phyloP scores from a whole-genome alignment of 2,797 vertebrate genomes.

The Oceanodroma leucorhoa region DNA sequence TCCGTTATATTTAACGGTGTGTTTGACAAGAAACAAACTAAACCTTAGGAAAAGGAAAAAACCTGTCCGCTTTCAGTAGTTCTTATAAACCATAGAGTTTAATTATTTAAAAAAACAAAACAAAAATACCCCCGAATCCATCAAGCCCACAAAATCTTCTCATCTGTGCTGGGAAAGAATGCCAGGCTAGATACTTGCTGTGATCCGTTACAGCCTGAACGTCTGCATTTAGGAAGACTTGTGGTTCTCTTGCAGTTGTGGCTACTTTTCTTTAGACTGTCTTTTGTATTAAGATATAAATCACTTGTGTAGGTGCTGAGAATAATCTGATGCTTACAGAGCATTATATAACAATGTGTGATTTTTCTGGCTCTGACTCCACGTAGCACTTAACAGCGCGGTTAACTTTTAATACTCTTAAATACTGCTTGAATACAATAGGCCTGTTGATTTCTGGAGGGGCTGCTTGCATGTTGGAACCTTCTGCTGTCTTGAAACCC shows the following conservation, averaged over 20 bases:
- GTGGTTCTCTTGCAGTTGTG: background rate
- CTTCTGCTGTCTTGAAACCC: background rate
- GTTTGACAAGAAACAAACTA: background rate
- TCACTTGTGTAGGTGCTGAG: background rate
- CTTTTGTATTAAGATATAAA: background rate
- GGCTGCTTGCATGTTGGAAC: background rate
- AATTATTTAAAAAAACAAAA: background rate
- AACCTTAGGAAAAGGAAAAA: background rate
- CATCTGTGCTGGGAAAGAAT: background rate
- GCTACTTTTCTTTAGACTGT: background rate
- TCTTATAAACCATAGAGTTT: background rate
- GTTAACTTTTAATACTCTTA: background rate
- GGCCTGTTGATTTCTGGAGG: background rate
- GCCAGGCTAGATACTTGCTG: background rate
- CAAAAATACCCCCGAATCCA: background rate
- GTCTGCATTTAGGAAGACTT: background rate
- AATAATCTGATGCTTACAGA: background rate
- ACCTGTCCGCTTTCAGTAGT: background rate
- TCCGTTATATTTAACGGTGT: background rate
- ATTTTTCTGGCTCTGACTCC: background rate
- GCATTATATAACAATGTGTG: background rate
- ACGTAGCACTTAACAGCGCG: rapidly evolving
- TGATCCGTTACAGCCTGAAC: background rate
- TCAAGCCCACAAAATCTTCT: background rate
- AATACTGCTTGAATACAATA: background rate